Evolutionary conservation across 2,888 invertebrate genomes (phyloP).

Genomic region (Masnerella sp.): DNA sequence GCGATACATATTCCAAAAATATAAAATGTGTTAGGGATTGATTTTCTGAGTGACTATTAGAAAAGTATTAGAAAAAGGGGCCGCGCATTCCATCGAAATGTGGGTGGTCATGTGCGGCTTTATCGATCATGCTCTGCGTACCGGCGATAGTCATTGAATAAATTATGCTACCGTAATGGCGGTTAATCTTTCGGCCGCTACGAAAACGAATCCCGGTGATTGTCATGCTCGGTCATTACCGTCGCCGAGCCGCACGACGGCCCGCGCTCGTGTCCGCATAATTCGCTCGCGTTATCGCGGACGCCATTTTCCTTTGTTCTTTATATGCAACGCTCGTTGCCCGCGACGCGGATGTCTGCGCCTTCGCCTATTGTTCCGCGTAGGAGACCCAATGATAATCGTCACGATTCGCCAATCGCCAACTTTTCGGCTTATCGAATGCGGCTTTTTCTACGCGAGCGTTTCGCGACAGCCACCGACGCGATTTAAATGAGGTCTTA

Average conservation of each 20-base stretch:
- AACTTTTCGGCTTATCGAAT: too few relatives aligned
- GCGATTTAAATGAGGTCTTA: too few relatives aligned
- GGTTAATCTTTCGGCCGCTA: slow-evolving; percentile 60
- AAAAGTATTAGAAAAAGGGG: too few relatives aligned
- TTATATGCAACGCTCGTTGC: slow-evolving; percentile 57
- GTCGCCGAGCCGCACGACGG: slow-evolving; percentile 58
- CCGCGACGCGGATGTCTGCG: slow-evolving; percentile 45
- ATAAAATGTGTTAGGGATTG: too few relatives aligned
- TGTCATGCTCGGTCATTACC: slow-evolving; percentile 63
- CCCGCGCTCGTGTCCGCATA: slow-evolving; percentile 55
- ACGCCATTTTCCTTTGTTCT: slow-evolving; percentile 61
- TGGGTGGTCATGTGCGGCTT: slow-evolving; percentile 58
- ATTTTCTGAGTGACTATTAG: too few relatives aligned
- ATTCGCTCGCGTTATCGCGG: slow-evolving; percentile 53
- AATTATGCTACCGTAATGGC: slow-evolving; percentile 67
- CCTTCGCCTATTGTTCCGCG: slow-evolving; percentile 46
- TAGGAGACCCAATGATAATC: slow-evolving; percentile 32
- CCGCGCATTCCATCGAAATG: slow-evolving; percentile 51
- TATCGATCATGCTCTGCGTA: slow-evolving; percentile 65
- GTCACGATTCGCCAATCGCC: slow-evolving; percentile 39
- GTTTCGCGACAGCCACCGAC: too few relatives aligned
- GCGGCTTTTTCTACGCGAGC: too few relatives aligned
- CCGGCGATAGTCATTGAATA: slow-evolving; percentile 66
- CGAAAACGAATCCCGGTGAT: slow-evolving; percentile 61
- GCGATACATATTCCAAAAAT: too few relatives aligned